A percentile compares a stretch with the other conserved stretches of the same genome.
These are phyloP conservation scores for Metacarcinus magister DNA, from an alignment of 2,888 invertebrate genomes.

Conservation along the genomic window DNA sequence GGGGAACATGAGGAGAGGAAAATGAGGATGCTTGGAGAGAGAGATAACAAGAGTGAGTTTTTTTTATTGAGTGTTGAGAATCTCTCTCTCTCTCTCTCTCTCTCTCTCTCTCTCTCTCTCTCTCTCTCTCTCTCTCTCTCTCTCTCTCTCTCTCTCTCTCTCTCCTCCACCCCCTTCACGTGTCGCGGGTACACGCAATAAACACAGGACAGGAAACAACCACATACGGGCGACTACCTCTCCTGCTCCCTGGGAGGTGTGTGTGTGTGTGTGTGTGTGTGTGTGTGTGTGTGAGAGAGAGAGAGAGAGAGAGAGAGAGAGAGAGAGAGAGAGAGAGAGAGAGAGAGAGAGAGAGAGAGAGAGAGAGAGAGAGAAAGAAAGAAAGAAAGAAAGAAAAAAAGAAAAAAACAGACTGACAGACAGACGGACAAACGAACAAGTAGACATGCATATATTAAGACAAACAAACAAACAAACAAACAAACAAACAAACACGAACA, in stretches of 20 bases:
- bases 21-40: too few relatives aligned
- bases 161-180: background rate
- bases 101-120: constrained; percentile 18
- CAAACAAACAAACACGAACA: background rate
- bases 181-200: background rate
- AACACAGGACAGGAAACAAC: constrained; percentile 14
- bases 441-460: background rate
- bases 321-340: constrained; percentile 26
- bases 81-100: constrained; percentile 26
- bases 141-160: constrained; percentile 35
- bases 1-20: too few relatives aligned
- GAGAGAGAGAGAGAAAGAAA: constrained; percentile 26
- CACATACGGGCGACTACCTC: background rate
- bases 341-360: constrained; percentile 26
- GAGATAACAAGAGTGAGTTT: too few relatives aligned
- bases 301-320: background rate
- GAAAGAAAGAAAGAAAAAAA: constrained; percentile 26
- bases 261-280: constrained; percentile 41
- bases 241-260: background rate
- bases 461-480: background rate
- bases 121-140: constrained; percentile 12
- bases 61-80: too few relatives aligned
- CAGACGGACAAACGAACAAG: background rate
- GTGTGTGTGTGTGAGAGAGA: background rate
- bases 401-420: background rate